Evolutionary conservation across 2,888 invertebrate species (phyloP).

Genomic region (Catotricha subobsoleta): DNA sequence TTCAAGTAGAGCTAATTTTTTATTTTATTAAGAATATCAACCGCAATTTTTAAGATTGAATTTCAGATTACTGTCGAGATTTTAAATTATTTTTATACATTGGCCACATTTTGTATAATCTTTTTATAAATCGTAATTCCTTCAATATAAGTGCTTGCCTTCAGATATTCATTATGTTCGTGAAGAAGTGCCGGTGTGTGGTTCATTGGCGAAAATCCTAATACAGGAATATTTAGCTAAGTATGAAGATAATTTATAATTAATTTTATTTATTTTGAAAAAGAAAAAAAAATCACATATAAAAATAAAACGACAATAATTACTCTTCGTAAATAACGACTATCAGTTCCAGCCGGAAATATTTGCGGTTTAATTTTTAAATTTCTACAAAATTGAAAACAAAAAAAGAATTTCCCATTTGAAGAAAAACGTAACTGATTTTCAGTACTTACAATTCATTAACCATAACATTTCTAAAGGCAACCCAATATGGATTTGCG

Average conservation of each 20-base stretch:
- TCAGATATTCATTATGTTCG: conserved; percentile 78
- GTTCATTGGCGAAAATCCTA: conserved; percentile 85
- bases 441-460: conserved; percentile 41
- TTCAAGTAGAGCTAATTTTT: too few relatives aligned
- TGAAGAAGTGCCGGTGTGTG: conserved; percentile 71
- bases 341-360: conserved; percentile 65
- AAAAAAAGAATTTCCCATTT: not conserved
- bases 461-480: conserved; percentile 40
- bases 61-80: too few relatives aligned
- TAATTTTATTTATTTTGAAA: not conserved
- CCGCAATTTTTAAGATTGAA: too few relatives aligned
- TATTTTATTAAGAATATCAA: too few relatives aligned
- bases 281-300: too few relatives aligned
- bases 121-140: conserved; percentile 59
- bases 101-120: conserved; percentile 4
- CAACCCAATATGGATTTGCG: conserved; percentile 46
- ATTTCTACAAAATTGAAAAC: not conserved
- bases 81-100: too few relatives aligned
- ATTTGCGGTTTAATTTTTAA: conserved; percentile 34
- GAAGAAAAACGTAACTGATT: too few relatives aligned
- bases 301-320: too few relatives aligned
- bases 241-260: not conserved
- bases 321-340: conserved; percentile 46
- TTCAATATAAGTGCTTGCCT: conserved; percentile 53
- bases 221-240: conserved; percentile 55